These are phyloP conservation scores for Perca flavescens DNA, from an alignment of 2,113 vertebrate genomes.

Conservation along the genomic window DNA sequence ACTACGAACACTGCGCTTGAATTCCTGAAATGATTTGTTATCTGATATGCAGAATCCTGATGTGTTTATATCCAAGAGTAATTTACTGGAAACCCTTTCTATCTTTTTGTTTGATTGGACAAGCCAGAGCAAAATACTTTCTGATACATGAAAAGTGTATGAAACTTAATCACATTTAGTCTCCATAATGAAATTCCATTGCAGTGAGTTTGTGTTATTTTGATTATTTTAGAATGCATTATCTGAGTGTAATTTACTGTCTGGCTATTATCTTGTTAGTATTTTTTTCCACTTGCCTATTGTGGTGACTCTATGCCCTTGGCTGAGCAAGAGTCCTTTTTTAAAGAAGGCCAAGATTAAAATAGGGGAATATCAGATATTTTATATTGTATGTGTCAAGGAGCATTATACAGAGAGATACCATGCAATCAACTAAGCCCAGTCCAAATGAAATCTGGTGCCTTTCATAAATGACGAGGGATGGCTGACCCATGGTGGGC, in stretches of 20 bases:
- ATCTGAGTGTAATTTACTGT: constrained; percentile 79
- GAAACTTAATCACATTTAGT: constrained; percentile 80
- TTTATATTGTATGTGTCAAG: constrained; percentile 70
- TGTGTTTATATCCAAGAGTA: constrained; percentile 80
- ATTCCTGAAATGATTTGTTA: constrained; percentile 76
- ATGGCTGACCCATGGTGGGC: constrained; percentile 38
- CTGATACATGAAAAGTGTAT: constrained; percentile 76
- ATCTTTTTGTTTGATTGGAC: constrained; percentile 78
- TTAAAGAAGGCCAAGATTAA: constrained; percentile 66
- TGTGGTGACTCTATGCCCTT: constrained; percentile 69
- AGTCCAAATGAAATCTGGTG: constrained; percentile 60
- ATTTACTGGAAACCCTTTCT: constrained; percentile 78
- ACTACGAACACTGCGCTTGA: constrained; percentile 63
- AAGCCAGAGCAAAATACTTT: constrained; percentile 71
- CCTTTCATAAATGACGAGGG: constrained; percentile 63
- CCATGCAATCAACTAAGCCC: constrained; percentile 50
- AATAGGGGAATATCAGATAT: constrained; percentile 74
- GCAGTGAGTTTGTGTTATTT: constrained; percentile 80
- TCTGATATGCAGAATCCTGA: constrained; percentile 76
- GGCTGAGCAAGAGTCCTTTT: constrained; percentile 61
- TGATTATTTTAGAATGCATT: constrained; percentile 84
- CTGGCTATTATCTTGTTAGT: constrained; percentile 78
- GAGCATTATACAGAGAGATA: constrained; percentile 62
- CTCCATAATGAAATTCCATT: constrained; percentile 79
- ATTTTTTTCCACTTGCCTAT: constrained; percentile 55